Base-by-base conservation (phyloP, 1,140 invertebrate genomes). In the Calliopsis andreniformis region DNA sequence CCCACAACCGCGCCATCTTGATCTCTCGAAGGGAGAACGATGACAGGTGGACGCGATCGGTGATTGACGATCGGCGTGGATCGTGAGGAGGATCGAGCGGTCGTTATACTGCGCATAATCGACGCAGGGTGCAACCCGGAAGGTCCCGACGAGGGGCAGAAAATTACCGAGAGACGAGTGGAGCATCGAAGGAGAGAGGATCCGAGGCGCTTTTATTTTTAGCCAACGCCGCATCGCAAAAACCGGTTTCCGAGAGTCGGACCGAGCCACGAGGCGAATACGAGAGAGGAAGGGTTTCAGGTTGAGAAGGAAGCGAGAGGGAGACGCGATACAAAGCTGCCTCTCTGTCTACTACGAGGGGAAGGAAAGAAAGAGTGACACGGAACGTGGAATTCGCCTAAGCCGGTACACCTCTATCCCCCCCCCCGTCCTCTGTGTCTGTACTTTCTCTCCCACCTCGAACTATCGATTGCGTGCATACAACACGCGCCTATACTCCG, bases 231-330 rank as follows among this genome's bases (percentile, higher is more conserved):
- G 75, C 75, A 72, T 79, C 76, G 75, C 80, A 84, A 87, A 86
- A 90, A 90, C 89, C 88, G 89, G 89, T 90, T 88, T 32, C 81
- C 73, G 53, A 80, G 81, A 67, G 51, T 30, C 23, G 30, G 43
- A 16, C 42, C 30, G 66, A 75, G 66, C 71, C 77, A 79, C 76
- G 76, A 56, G 75, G 73, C 76, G 58, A 82, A 77, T 61, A 47
- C 69, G 39, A 58, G 72, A 59, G 30, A 71, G 81, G 66, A 71
- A 82, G 66, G 80, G 79, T 77, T 77, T 77, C 59, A 42, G 59
- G 18, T 55, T 10, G 62, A 58, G 56, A 67, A 78, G 66, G 45
- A 55, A 67, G 45, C 72, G 58, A 56, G 42, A 75, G 18, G 56
- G 47, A 80, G 45, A 47, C 28, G 64, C 70, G 72, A 70, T 75